Evolutionary conservation across 2,797 vertebrate species (phyloP).

Genomic region (Peromyscus melanophrys): DNA sequence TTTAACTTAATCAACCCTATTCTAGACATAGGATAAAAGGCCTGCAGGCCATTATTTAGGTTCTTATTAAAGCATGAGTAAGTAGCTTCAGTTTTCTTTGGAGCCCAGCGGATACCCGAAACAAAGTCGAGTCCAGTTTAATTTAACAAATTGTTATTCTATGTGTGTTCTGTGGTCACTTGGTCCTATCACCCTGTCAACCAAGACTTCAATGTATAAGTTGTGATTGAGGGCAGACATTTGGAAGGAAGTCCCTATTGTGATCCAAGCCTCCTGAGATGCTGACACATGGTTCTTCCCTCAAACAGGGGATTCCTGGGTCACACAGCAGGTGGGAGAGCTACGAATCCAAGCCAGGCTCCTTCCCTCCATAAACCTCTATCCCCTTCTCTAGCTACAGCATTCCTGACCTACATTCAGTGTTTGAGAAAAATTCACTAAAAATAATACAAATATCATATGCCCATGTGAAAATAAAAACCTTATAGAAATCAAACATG

Average conservation of each 20-base stretch:
- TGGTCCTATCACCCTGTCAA: not conserved
- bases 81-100: not conserved
- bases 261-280: not conserved
- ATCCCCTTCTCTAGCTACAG: not conserved
- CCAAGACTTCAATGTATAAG: not conserved
- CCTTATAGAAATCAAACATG: not conserved
- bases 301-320: not conserved
- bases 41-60: not conserved
- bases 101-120: constrained; percentile 8
- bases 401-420: not conserved
- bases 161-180: not conserved
- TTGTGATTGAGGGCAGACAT: not conserved
- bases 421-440: constrained; percentile 36
- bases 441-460: constrained; percentile 12
- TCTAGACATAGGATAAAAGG: constrained; percentile 5
- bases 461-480: not conserved
- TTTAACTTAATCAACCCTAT: not conserved
- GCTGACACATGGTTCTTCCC: too few relatives aligned
- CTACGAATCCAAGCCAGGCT: not conserved
- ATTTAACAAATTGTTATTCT: not conserved
- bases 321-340: not conserved
- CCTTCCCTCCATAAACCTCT: not conserved
- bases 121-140: not conserved
- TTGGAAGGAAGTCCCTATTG: not conserved
- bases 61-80: not conserved